Evolutionary conservation across 1,140 invertebrate species (phyloP), one percentile per base, ranked within the genome.

Genomic region (Leptonema lineaticorne): DNA sequence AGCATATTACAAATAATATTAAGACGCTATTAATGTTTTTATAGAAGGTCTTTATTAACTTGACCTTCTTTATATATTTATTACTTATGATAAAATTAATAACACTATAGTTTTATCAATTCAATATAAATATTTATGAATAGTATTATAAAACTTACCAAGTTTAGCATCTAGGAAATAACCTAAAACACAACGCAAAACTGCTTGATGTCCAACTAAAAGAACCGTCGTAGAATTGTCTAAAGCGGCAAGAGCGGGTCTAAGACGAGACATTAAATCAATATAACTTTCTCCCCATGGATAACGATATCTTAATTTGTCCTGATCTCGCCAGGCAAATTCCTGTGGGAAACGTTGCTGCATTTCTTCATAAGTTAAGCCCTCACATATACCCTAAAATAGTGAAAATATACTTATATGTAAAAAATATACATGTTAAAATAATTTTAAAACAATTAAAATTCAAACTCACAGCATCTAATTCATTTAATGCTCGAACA

Each of bases 321-420:
- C 93, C 74, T 93, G 88, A 79, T 97, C 94, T 11, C 95, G 84
- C 81, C 91, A 88, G 0, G 93, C 92, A 79, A 97, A 94, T 79
- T 97, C 95, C 75, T 92, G 89, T 0, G 94, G 94, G 84, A 92
- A 95, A 53, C 88, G 87, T 66, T 91, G 89, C 73, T 94, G 90
- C 81, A 97, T 95, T 79, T 97, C 95, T 79, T 96, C 93, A 77
- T 97, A 97, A 0, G 93, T 95, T 71, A 96, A 84, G 16, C 91
- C 92, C 80, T 97, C 95, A 81, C 94, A 97, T 53, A 95, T 92
- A 50, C 95, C 94, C 91, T 92, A 78, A 16, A 83, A 77, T 73
- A 30, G 27, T 58, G 20, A 62, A 50, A 16, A 24, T 46, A 57
- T 7, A 30, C 27, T 64, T 72, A 46, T 8, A 26, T 67, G 20